These are phyloP conservation scores for Gopherus evgoodei DNA, from an alignment of 2,113 vertebrate species.

Conservation along the genomic window DNA sequence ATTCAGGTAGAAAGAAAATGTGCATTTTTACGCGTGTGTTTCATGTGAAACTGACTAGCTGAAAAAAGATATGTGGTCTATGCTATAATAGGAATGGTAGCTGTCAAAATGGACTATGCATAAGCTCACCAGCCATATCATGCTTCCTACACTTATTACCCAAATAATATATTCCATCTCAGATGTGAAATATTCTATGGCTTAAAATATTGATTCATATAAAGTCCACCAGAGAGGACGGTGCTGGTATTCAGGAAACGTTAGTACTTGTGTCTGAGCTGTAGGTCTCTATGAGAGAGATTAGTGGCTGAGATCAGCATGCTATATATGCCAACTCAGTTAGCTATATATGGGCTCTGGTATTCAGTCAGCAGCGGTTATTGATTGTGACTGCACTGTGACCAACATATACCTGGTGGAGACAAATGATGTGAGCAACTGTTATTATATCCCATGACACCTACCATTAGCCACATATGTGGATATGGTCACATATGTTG, in stretches of 20 bases:
- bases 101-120: rapidly evolving
- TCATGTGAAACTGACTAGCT: background rate
- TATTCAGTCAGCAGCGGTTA: background rate
- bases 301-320: background rate
- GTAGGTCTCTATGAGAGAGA: background rate
- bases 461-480: rapidly evolving
- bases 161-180: background rate
- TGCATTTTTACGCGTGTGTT: background rate
- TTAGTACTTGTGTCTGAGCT: background rate
- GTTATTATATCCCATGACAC: background rate
- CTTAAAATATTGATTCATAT: background rate
- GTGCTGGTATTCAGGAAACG: background rate
- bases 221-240: background rate
- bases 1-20: background rate
- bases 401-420: background rate
- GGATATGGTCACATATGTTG: background rate
- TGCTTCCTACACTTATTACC: background rate
- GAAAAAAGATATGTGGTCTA: background rate
- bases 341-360: background rate
- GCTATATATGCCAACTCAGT: background rate
- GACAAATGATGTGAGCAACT: background rate
- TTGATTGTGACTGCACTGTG: background rate
- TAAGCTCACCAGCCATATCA: background rate
- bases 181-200: background rate
- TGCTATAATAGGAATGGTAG: background rate